phyloP scores from a whole-genome alignment of 92 coral and sea anemone species.

The Muricea muricata region DNA sequence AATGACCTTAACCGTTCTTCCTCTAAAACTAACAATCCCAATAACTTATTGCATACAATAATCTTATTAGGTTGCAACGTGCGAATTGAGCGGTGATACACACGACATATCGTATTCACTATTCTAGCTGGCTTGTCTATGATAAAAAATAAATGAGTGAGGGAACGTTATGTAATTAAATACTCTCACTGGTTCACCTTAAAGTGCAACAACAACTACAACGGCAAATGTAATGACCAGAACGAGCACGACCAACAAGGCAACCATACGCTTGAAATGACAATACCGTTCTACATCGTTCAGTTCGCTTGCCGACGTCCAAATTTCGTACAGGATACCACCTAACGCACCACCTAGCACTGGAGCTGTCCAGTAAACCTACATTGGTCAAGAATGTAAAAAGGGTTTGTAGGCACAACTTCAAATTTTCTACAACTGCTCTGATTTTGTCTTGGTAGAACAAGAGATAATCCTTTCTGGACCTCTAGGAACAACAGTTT shows the following conservation, averaged over 20 bases:
- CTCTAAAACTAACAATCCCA: too few relatives aligned
- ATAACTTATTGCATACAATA: too few relatives aligned
- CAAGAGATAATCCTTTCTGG: too few relatives aligned
- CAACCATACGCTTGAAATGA: constrained; percentile 42
- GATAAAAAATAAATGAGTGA: too few relatives aligned
- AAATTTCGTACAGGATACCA: constrained; percentile 25
- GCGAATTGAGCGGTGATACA: too few relatives aligned
- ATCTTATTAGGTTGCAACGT: too few relatives aligned
- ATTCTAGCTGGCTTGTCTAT: too few relatives aligned
- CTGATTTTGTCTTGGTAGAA: neutral
- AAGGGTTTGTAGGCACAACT: too few relatives aligned
- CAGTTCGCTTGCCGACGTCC: constrained; percentile 24
- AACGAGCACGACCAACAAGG: constrained; percentile 9
- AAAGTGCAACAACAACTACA: constrained; percentile 23
- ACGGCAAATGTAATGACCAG: constrained; percentile 9
- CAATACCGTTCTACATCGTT: constrained; percentile 13
- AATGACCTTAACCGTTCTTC: too few relatives aligned
- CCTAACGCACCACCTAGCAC: constrained; percentile 31
- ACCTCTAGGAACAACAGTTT: too few relatives aligned
- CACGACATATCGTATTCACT: too few relatives aligned
- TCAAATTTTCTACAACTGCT: neutral
- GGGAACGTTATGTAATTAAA: too few relatives aligned
- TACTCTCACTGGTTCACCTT: neutral
- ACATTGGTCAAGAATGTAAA: neutral
- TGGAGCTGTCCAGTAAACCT: constrained; percentile 40